phyloP scores from a whole-genome alignment of 2,797 vertebrate species.

The Acomys russatus region DNA sequence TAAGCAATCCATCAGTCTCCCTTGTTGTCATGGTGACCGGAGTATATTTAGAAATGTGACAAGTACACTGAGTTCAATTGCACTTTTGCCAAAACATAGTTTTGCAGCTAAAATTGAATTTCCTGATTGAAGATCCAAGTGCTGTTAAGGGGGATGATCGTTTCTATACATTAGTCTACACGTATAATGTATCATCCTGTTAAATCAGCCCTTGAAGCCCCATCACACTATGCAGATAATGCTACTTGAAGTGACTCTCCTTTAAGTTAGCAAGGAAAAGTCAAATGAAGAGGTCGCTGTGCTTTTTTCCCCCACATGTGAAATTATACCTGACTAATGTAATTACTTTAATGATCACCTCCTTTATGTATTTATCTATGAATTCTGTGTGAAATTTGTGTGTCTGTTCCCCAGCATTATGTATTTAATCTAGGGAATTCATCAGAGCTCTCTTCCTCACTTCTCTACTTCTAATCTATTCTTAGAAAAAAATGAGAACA shows the following conservation, averaged over 20 bases:
- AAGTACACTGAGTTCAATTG: slow-evolving; percentile 92
- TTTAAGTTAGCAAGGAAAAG: slow-evolving; percentile 57
- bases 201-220: slow-evolving; percentile 70
- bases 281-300: slow-evolving; percentile 49
- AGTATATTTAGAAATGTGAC: slow-evolving; percentile 94
- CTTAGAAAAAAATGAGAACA: slow-evolving; percentile 35
- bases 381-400: neutral
- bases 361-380: slow-evolving; percentile 51
- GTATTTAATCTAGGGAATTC: slow-evolving; percentile 52
- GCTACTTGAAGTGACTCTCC: slow-evolving; percentile 44
- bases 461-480: slow-evolving; percentile 47
- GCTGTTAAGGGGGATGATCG: slow-evolving; percentile 83
- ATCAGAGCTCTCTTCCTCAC: neutral
- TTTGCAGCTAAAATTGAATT: slow-evolving; percentile 91
- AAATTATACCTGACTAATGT: neutral
- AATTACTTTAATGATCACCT: slow-evolving; percentile 59
- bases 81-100: slow-evolving; percentile 91
- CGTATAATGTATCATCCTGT: slow-evolving; percentile 75
- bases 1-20: slow-evolving; percentile 92
- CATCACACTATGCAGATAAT: slow-evolving; percentile 45
- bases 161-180: slow-evolving; percentile 83
- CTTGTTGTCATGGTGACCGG: slow-evolving; percentile 91
- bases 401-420: neutral
- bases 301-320: slow-evolving; percentile 57
- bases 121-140: slow-evolving; percentile 90